Percentiles rank a stretch among this genome's conserved stretches.
phyloP scores from a whole-genome alignment of 2,113 vertebrate genomes.

The Fulica atra region DNA sequence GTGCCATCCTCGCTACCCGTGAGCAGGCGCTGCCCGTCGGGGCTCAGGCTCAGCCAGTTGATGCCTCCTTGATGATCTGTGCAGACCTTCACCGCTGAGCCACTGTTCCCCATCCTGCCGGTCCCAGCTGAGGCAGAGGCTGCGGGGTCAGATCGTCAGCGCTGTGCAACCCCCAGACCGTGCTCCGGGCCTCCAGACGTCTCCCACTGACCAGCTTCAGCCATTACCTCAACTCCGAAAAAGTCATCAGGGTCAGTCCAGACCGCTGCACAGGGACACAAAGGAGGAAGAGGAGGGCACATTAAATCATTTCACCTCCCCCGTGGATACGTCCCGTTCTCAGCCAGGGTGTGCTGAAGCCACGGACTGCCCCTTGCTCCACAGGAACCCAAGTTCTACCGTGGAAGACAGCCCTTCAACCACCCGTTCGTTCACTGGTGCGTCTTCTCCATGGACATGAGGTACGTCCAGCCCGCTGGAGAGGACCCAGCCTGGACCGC shows the following conservation, averaged over 20 bases:
- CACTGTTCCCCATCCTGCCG: slow-evolving; percentile 75
- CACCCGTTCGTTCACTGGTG: not conserved
- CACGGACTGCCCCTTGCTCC: fast-evolving
- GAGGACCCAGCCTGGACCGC: not conserved
- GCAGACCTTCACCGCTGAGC: slow-evolving; percentile 79
- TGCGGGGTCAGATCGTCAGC: not conserved
- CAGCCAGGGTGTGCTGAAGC: not conserved
- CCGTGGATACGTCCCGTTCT: not conserved
- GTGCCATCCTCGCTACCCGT: slow-evolving; percentile 84
- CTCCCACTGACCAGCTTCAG: not conserved
- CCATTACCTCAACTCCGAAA: not conserved
- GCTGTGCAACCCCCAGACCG: not conserved
- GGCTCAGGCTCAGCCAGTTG: slow-evolving; percentile 85
- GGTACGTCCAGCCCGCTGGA: not conserved
- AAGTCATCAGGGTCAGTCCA: not conserved
- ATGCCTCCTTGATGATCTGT: slow-evolving; percentile 81
- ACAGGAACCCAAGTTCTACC: not conserved
- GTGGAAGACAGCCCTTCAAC: not conserved
- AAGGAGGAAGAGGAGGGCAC: not conserved
- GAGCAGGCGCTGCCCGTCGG: slow-evolving; percentile 80
- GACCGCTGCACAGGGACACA: not conserved
- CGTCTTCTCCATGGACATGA: not conserved
- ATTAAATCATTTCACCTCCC: not conserved
- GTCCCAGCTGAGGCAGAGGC: not conserved
- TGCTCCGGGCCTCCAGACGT: not conserved